phyloP scores from a whole-genome alignment of 2,797 vertebrate species.

The Paramormyrops hopkinsi region DNA sequence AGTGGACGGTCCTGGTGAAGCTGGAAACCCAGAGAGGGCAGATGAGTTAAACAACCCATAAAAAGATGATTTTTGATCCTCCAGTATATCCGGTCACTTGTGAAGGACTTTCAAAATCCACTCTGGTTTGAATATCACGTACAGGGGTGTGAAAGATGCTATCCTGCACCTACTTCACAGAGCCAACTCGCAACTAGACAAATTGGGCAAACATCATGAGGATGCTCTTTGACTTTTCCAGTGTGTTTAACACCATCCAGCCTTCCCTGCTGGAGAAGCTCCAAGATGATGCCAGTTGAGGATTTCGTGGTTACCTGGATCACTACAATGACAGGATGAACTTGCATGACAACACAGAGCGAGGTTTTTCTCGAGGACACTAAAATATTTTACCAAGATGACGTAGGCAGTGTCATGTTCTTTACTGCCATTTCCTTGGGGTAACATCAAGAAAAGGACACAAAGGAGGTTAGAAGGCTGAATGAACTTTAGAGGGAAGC shows the following conservation, averaged over 20 bases:
- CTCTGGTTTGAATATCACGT: not conserved
- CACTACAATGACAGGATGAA: not conserved
- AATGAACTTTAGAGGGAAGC: not conserved
- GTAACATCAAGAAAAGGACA: not conserved
- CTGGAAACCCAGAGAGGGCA: not conserved
- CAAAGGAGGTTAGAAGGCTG: not conserved
- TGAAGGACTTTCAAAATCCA: not conserved
- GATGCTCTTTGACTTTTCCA: not conserved
- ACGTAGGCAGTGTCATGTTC: not conserved
- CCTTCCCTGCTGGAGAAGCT: not conserved
- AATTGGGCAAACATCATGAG: not conserved
- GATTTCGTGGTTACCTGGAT: not conserved
- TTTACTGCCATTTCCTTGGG: not conserved
- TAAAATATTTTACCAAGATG: not conserved
- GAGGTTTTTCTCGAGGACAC: not conserved
- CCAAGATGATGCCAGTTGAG: not conserved
- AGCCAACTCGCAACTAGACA: not conserved
- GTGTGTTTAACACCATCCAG: not conserved
- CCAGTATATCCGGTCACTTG: not conserved
- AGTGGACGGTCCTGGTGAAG: not conserved
- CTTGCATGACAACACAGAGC: not conserved
- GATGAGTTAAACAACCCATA: not conserved
- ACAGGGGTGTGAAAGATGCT: not conserved
- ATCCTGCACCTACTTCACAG: not conserved
- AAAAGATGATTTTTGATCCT: not conserved